A percentile compares a stretch with the other conserved stretches of the same genome.
Conservation (phyloP, 2,888 invertebrate genomes). For the Euplagia quadripunctaria region DNA sequence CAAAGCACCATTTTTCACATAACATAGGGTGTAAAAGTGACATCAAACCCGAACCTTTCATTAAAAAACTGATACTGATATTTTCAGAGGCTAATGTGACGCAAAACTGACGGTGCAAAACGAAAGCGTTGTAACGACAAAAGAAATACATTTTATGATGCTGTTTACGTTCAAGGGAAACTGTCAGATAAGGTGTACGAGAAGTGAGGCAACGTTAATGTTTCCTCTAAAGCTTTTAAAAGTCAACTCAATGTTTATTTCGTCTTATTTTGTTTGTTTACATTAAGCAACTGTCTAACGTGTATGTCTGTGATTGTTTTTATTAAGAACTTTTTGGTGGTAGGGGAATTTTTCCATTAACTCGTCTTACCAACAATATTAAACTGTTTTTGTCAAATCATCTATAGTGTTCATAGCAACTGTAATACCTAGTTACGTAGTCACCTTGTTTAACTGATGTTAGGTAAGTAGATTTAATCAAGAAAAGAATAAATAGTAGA, state of each 20-base stretch:
- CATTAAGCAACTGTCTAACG: neutral
- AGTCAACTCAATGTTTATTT: constrained; percentile 23
- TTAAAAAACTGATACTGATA: neutral
- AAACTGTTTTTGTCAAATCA: too few relatives aligned
- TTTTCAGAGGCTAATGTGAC: neutral
- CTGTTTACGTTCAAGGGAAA: constrained; percentile 59
- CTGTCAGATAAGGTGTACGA: constrained; percentile 42
- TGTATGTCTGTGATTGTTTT: constrained; percentile 22
- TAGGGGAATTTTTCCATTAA: too few relatives aligned
- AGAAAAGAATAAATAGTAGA: constrained; percentile 41
- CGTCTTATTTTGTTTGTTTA: constrained; percentile 8
- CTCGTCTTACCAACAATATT: neutral
- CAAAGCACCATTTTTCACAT: neutral
- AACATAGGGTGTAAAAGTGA: neutral
- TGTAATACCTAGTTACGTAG: neutral
- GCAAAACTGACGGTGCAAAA: constrained; percentile 25
- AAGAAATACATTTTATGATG: constrained; percentile 56
- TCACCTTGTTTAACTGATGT: neutral
- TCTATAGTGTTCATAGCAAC: neutral
- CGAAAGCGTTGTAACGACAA: constrained; percentile 54
- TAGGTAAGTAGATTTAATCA: constrained; percentile 49
- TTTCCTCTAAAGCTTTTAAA: constrained; percentile 39
- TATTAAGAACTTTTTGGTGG: neutral
- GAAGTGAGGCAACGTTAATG: constrained; percentile 40
- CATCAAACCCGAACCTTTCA: neutral